Evolutionary conservation across 1,140 invertebrate genomes (phyloP).

Genomic region (Potamilus streckersoni): DNA sequence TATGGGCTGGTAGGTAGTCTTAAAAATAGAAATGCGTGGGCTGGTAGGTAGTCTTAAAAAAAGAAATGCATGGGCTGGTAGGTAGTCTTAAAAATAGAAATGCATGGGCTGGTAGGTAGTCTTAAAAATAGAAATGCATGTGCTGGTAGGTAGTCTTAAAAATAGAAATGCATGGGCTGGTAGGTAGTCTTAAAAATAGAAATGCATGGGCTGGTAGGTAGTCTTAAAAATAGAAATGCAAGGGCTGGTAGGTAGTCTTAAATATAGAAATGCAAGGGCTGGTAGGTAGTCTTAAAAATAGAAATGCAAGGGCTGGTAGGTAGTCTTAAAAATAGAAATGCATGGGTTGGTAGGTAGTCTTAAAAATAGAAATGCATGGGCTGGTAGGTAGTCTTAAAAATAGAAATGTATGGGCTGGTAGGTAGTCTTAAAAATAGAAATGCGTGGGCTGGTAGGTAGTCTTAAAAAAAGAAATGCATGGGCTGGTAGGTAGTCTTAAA

Average conservation of each 20-base stretch:
- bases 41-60: constrained; percentile 68
- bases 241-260: constrained; percentile 70
- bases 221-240: no score
- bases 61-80: no score
- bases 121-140: no score
- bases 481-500: constrained; percentile 69
- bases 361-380: no score
- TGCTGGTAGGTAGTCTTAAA: constrained; percentile 69
- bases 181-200: constrained; percentile 38
- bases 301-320: constrained; percentile 75
- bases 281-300: constrained; percentile 66
- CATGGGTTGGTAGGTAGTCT: constrained; percentile 71
- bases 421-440: constrained; percentile 5
- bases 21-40: no score
- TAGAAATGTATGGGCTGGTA: no score
- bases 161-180: no score
- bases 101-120: constrained; percentile 72
- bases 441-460: constrained; percentile 72
- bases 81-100: constrained; percentile 5
- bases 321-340: no score
- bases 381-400: constrained; percentile 68
- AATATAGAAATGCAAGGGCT: no score
- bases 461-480: no score
- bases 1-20: constrained; percentile 71
- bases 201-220: constrained; percentile 73